Evolutionary conservation across 2,888 invertebrate species (phyloP), one percentile per base, ranked within the genome.

Genomic region (Aporophyla nigra): DNA sequence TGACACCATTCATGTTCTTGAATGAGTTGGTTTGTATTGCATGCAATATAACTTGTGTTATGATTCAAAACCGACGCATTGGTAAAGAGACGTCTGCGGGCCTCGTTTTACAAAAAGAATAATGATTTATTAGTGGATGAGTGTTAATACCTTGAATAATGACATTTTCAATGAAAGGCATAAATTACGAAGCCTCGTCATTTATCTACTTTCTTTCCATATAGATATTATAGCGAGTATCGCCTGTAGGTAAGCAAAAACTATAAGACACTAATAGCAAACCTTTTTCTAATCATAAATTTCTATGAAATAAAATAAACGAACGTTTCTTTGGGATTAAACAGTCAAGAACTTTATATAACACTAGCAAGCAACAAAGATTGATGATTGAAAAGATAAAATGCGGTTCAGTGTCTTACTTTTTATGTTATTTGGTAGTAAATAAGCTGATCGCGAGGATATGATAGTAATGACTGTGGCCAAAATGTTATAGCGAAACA

Each of bases 1-100:
- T 10, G 33, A 73, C 40, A 72, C 51, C 40, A 43, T 16, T 58
- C 12, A 53, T 51, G 16, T 9, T 59, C 21, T 73, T 71, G 6
- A 56, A 33, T 33, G 33, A 49, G 21, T 40, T 10, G 12, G 51
- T n/a, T 43, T 53, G 43, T 53, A 53, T 61, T 61, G 27, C 61
- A 61, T 19, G 7, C 53, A 46, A 61, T 27, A 19, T 19, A n/a
- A 16, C 19, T 43, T n/a, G 12, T 27, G 40, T 6, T 21, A 49
- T 24, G 24, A 9, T n/a, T 51, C 24, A 51, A 74, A 51, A 9
- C 16, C 19, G 2, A 19, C 10, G 21, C 10, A 6, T 51, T 53
- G 33, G 16, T 53, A n/a, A 67, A 67, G 9, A 51, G 14, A 21
- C 7, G 14, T 40, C n/a, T n/a, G 40, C 62, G 40, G 14, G 4